Percentiles rank a stretch among this genome's conserved stretches.
phyloP scores from a whole-genome alignment of 1,140 invertebrate genomes.

The Zaprionus lachaisei region DNA sequence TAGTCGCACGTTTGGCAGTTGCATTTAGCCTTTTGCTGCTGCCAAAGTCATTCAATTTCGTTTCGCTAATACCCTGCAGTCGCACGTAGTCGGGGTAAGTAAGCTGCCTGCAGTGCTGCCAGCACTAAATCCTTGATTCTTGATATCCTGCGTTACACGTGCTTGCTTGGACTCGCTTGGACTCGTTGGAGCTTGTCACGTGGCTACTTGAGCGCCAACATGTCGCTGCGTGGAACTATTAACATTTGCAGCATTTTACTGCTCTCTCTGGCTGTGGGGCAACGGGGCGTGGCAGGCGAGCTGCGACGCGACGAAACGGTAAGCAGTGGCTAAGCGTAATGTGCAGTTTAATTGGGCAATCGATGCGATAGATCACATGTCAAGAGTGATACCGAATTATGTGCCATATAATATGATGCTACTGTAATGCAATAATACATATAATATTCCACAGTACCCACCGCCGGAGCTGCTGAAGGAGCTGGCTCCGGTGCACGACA shows the following conservation, averaged over 20 bases:
- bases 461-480: conserved; percentile 59
- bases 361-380: conserved; percentile 4
- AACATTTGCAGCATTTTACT: conserved; percentile 55
- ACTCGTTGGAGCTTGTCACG: conserved; percentile 34
- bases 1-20: conserved; percentile 14
- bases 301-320: conserved; percentile 61
- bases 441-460: conserved; percentile 47
- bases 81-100: conserved; percentile 37
- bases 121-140: conserved; percentile 58
- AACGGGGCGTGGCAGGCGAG: conserved; percentile 29
- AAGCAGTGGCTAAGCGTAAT: conserved; percentile 20
- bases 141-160: conserved; percentile 58
- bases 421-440: background rate
- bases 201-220: conserved; percentile 33
- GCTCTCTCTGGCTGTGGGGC: conserved; percentile 37
- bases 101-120: conserved; percentile 43
- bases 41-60: conserved; percentile 68
- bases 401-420: background rate
- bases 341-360: background rate
- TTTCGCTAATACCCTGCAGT: conserved; percentile 36
- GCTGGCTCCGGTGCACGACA: conserved; percentile 56
- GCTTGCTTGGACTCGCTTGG: conserved; percentile 24
- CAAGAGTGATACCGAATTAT: background rate
- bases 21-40: conserved; percentile 20
- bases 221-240: conserved; percentile 36